These are phyloP conservation scores for Operophtera brumata DNA, from an alignment of 2,888 invertebrate genomes.

Conservation along the genomic window DNA sequence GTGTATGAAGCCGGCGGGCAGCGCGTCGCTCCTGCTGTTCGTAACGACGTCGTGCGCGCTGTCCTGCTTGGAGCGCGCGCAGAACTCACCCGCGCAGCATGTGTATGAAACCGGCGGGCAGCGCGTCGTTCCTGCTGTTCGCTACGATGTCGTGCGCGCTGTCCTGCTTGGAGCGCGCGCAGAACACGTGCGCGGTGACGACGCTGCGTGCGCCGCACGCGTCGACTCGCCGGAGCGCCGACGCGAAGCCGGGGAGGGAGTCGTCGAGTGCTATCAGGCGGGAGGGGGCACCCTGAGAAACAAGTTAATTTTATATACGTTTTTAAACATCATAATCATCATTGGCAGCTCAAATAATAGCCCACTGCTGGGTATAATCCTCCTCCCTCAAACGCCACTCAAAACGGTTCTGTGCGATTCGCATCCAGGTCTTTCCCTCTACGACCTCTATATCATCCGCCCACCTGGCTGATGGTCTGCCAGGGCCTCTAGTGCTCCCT, in stretches of 20 bases:
- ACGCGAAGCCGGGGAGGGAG: constrained; percentile 84
- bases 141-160: constrained; percentile 88
- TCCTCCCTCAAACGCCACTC: too few species aligned
- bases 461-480: too few species aligned
- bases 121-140: constrained; percentile 86
- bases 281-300: constrained; percentile 56
- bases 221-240: constrained; percentile 91
- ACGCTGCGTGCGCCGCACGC: constrained; percentile 91
- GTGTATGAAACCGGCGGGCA: constrained; percentile 81
- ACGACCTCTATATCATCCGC: too few species aligned
- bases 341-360: too few species aligned
- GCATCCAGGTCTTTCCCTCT: too few species aligned
- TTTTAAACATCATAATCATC: neutral
- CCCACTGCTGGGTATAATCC: too few species aligned
- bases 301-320: neutral
- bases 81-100: constrained; percentile 42
- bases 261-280: constrained; percentile 88
- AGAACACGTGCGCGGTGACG: constrained; percentile 97
- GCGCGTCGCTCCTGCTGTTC: constrained; percentile 86
- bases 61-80: constrained; percentile 32
- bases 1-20: constrained; percentile 81
- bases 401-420: too few species aligned
- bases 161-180: constrained; percentile 93
- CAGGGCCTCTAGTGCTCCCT: too few species aligned
- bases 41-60: constrained; percentile 88